Percentiles rank a stretch among this genome's conserved stretches.
These are phyloP conservation scores for Andrena fulva DNA, from an alignment of 2,888 invertebrate species.

Conservation along the genomic window DNA sequence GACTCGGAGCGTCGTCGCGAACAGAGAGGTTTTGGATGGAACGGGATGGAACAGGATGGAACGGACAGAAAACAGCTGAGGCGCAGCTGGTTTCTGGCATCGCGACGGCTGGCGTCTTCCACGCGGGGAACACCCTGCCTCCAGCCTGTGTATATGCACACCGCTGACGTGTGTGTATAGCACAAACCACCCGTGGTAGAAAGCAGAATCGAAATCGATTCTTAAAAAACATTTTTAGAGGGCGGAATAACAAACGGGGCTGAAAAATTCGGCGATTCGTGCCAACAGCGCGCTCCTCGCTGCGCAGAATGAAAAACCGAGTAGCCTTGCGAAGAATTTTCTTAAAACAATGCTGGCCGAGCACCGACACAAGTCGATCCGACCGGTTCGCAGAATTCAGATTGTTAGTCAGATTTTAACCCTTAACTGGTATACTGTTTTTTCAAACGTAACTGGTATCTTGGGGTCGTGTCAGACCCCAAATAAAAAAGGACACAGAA, in stretches of 20 bases:
- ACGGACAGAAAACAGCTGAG: conserved; percentile 82
- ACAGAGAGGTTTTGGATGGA: conserved; percentile 65
- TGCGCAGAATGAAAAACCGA: neutral
- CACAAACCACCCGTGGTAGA: conserved; percentile 59
- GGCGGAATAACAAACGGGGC: conserved; percentile 45
- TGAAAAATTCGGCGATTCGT: neutral
- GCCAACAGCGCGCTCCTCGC: neutral
- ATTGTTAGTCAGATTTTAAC: too few species aligned
- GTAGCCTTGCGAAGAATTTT: too few species aligned
- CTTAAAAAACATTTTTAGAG: conserved; percentile 40
- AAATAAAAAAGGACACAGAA: too few species aligned
- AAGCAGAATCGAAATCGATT: conserved; percentile 63
- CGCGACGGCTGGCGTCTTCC: conserved; percentile 76
- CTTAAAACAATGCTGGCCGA: too few species aligned
- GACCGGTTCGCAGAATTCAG: neutral
- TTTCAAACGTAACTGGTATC: too few species aligned
- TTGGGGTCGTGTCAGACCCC: too few species aligned
- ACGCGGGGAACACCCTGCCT: conserved; percentile 37
- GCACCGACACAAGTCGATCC: neutral
- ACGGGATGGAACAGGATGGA: conserved; percentile 58
- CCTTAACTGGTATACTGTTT: too few species aligned
- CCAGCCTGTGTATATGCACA: conserved; percentile 35
- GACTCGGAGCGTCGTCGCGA: conserved; percentile 55
- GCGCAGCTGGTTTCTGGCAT: conserved; percentile 81
- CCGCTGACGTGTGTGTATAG: conserved; percentile 50